phyloP scores from a whole-genome alignment of 2,113 vertebrate species.

The Haemorhous mexicanus region DNA sequence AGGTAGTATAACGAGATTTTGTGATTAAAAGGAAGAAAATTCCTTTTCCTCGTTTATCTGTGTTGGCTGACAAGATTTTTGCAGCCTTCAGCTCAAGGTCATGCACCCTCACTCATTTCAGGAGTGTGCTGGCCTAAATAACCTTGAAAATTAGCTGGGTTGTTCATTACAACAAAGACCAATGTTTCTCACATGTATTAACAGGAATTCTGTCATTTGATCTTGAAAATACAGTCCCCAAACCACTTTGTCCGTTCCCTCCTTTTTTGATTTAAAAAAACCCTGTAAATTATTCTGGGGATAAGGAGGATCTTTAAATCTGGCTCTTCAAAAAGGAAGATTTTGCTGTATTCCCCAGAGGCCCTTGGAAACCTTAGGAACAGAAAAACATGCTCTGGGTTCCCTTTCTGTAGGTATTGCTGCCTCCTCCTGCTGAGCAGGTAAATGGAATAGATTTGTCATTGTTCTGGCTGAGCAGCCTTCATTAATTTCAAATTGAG shows the following conservation, averaged over 20 bases:
- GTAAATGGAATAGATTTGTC: constrained; percentile 57
- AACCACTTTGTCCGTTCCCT: neutral
- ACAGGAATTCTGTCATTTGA: neutral
- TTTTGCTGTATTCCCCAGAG: neutral
- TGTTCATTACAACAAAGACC: neutral
- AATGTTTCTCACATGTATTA: neutral
- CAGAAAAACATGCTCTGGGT: neutral
- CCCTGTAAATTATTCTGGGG: neutral
- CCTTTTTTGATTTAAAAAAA: neutral
- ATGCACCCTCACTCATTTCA: neutral
- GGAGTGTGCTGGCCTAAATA: constrained; percentile 11
- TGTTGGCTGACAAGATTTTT: neutral
- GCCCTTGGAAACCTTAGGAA: neutral
- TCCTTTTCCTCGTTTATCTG: neutral
- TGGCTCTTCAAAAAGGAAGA: neutral
- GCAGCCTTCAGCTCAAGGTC: neutral
- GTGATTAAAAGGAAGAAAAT: neutral
- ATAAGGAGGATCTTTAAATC: neutral
- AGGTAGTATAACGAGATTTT: neutral
- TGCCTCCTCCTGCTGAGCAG: constrained; percentile 48
- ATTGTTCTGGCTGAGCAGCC: constrained; percentile 60
- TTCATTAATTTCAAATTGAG: constrained; percentile 68
- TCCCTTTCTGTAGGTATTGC: constrained; percentile 8
- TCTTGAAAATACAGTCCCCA: neutral
- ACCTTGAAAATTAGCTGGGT: neutral